Percentiles rank a stretch among this genome's conserved stretches.
These are phyloP conservation scores for Aythya baeri DNA, from an alignment of 2,113 vertebrate species.

Conservation along the genomic window DNA sequence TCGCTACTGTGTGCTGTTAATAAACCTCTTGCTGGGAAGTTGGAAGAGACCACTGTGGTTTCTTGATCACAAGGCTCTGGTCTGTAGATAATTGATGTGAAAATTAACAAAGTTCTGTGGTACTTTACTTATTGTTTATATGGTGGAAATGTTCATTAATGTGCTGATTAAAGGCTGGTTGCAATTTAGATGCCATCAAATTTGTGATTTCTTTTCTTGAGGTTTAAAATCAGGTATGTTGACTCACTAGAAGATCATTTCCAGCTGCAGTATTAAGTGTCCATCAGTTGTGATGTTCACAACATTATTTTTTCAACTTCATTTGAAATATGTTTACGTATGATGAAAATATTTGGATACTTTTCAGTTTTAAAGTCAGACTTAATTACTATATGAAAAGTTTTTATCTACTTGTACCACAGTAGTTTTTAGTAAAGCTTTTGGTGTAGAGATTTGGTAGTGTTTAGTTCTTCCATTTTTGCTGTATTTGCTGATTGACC, in stretches of 20 bases:
- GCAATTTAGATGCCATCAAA: not conserved
- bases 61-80: not conserved
- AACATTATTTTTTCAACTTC: not conserved
- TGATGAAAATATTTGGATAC: not conserved
- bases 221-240: not conserved
- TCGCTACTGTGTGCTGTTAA: not conserved
- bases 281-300: not conserved
- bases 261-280: not conserved
- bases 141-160: not conserved
- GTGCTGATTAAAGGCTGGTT: not conserved
- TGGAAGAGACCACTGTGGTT: conserved; percentile 8
- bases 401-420: not conserved
- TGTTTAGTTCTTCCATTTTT: not conserved
- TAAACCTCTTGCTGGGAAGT: not conserved
- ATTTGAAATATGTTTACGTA: not conserved
- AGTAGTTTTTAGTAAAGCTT: not conserved
- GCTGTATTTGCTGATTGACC: not conserved
- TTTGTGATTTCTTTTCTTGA: not conserved
- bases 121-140: not conserved
- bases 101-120: not conserved
- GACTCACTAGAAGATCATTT: not conserved
- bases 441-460: not conserved
- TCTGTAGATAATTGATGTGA: conserved; percentile 17
- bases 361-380: not conserved
- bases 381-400: not conserved